Percentiles rank a stretch among this genome's conserved stretches.
Conservation (phyloP, 2,888 invertebrate species). For the Mesopsocus fuscifrons region DNA sequence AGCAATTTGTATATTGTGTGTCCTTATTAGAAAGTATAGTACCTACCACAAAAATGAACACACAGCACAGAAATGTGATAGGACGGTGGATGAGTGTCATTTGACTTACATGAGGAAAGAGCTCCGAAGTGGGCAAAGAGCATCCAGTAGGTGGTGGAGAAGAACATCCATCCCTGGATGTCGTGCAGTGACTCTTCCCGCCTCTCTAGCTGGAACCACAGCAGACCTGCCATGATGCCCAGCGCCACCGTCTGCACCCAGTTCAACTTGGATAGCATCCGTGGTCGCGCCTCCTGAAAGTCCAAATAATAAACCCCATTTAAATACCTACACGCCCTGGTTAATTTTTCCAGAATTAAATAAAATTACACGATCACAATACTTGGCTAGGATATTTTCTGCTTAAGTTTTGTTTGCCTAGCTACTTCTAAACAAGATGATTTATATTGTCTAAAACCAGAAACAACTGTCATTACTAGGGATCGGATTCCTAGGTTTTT, state of each 20-base stretch:
- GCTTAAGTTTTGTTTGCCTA: too few relatives aligned
- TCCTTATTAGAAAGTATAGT: too few relatives aligned
- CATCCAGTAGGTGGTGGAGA: constrained; percentile 68
- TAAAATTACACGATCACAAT: too few relatives aligned
- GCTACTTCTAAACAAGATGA: too few relatives aligned
- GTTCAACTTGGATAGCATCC: constrained; percentile 57
- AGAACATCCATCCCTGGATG: constrained; percentile 70
- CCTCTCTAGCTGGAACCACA: constrained; percentile 62
- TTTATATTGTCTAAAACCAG: too few relatives aligned
- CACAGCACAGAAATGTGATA: too few relatives aligned
- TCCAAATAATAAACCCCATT: constrained; percentile 53
- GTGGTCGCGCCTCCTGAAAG: constrained; percentile 51
- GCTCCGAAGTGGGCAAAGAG: constrained; percentile 60
- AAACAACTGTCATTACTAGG: too few relatives aligned
- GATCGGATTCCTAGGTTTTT: too few relatives aligned
- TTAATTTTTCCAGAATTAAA: too few relatives aligned
- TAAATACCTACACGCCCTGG: too few relatives aligned
- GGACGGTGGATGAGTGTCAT: constrained; percentile 3
- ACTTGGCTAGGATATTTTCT: too few relatives aligned
- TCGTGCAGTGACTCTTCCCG: constrained; percentile 55
- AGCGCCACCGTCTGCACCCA: constrained; percentile 56
- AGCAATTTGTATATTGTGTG: constrained; percentile 7
- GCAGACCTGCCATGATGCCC: constrained; percentile 48
- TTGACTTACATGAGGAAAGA: constrained; percentile 51
- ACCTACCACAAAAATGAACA: too few relatives aligned